Percentiles rank a stretch among this genome's conserved stretches.
Evolutionary conservation across 2,113 vertebrate genomes (phyloP).

Genomic region (Dromaius novaehollandiae): DNA sequence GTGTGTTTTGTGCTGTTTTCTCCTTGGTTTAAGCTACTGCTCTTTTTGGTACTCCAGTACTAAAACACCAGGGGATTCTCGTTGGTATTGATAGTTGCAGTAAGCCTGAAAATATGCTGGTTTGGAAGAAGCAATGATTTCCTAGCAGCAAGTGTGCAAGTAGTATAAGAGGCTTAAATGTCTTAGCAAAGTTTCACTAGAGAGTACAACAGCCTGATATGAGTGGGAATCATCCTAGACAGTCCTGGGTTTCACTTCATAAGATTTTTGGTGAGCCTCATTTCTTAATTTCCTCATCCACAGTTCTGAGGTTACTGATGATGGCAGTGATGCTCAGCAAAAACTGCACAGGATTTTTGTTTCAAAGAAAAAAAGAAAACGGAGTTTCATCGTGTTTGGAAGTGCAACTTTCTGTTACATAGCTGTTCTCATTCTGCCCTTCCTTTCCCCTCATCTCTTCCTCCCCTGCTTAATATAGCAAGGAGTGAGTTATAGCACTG

Average conservation of each 20-base stretch:
- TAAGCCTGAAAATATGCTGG: rapidly evolving
- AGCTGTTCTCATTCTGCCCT: no score
- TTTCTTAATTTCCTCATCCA: rapidly evolving
- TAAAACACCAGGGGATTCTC: not conserved
- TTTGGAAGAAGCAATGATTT: not conserved
- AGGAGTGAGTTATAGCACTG: no score
- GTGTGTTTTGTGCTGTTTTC: not conserved
- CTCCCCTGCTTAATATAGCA: no score
- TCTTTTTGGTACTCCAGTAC: rapidly evolving
- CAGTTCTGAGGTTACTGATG: rapidly evolving
- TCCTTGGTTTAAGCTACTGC: not conserved
- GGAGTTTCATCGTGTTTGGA: no score
- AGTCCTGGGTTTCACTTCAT: rapidly evolving
- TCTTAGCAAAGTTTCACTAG: not conserved
- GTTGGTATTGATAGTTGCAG: not conserved
- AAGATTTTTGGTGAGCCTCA: rapidly evolving
- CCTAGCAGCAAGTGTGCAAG: rapidly evolving
- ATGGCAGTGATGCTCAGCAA: not conserved
- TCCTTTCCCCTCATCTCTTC: no score
- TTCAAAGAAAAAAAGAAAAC: no score
- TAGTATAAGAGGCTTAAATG: not conserved
- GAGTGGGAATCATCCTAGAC: not conserved
- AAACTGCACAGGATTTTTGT: not conserved
- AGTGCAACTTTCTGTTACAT: no score
- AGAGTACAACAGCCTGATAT: rapidly evolving